Conservation (phyloP, 2,888 invertebrate species). For the Hemithea aestivaria region DNA sequence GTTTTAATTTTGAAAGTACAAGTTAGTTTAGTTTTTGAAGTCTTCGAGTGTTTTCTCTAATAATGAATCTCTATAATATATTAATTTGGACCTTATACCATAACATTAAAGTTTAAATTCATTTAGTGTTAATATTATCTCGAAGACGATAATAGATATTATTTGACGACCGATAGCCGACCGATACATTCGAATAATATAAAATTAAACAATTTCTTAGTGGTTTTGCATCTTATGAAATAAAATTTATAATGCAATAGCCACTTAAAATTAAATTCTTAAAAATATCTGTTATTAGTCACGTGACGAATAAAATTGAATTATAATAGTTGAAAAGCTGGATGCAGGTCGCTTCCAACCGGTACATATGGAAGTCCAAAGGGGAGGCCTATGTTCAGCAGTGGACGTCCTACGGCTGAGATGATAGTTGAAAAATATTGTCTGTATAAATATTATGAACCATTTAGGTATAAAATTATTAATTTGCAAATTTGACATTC, state of each 20-base stretch:
- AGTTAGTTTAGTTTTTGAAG: conserved; percentile 56
- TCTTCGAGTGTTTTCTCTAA: conserved; percentile 6
- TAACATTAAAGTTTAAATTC: not conserved
- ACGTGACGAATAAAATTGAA: too few relatives aligned
- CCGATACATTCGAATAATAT: conserved; percentile 56
- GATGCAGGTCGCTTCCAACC: too few relatives aligned
- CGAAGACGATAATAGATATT: conserved; percentile 16
- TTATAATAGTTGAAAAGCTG: too few relatives aligned
- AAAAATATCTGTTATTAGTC: not conserved
- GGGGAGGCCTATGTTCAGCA: too few relatives aligned
- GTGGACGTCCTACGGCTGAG: too few relatives aligned
- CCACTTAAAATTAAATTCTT: conserved; percentile 10
- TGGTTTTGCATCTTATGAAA: conserved; percentile 6
- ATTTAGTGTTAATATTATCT: conserved; percentile 1
- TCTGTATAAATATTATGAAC: too few relatives aligned
- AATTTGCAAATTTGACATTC: too few relatives aligned
- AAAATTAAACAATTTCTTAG: conserved; percentile 21
- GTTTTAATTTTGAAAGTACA: conserved; percentile 55
- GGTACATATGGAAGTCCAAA: too few relatives aligned
- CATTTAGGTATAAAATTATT: too few relatives aligned
- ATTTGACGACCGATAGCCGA: conserved; percentile 40
- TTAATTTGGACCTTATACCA: not conserved
- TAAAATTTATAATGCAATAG: conserved; percentile 9
- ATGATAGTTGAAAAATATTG: too few relatives aligned
- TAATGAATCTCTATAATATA: too few relatives aligned